Percentiles rank a stretch among this genome's conserved stretches.
Conservation (phyloP, 2,888 invertebrate species). For the Cantharis flavilabris region DNA sequence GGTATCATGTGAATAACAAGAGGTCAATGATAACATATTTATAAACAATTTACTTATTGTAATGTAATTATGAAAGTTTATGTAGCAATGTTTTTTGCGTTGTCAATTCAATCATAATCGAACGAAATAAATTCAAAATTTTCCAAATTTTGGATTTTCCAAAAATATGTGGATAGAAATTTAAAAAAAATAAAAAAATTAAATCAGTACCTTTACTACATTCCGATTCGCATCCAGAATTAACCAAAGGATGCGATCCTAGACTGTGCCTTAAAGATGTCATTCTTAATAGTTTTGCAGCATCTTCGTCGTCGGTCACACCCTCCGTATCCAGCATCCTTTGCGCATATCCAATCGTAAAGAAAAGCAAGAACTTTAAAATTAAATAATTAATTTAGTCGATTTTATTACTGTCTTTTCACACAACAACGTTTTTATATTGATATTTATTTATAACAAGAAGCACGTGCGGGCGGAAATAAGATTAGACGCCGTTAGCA, state of each 20-base stretch:
- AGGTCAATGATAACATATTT: not conserved
- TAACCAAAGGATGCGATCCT: slow-evolving; percentile 59
- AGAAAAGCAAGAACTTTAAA: slow-evolving; percentile 3
- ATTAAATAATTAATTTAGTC: not conserved
- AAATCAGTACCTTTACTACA: slow-evolving; percentile 36
- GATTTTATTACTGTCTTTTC: not conserved
- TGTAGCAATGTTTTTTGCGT: not conserved
- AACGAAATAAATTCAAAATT: not conserved
- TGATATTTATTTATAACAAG: not conserved
- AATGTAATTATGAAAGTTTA: not conserved
- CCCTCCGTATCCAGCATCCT: slow-evolving; percentile 56
- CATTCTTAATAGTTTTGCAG: slow-evolving; percentile 63
- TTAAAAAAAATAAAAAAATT: not conserved
- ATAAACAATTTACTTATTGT: not conserved
- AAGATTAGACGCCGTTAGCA: slow-evolving; percentile 5
- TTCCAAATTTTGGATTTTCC: not conserved
- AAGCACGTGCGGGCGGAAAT: not conserved
- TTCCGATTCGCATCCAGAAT: slow-evolving; percentile 31
- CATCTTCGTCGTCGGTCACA: slow-evolving; percentile 53
- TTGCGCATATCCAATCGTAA: slow-evolving; percentile 39
- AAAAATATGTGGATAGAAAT: not conserved
- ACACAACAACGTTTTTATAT: not conserved
- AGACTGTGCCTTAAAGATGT: slow-evolving; percentile 64
- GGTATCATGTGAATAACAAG: not conserved
- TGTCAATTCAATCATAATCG: not conserved